Percentiles rank a stretch among this genome's conserved stretches.
Evolutionary conservation across 2,113 vertebrate species (phyloP).

Genomic region (Equus quagga): DNA sequence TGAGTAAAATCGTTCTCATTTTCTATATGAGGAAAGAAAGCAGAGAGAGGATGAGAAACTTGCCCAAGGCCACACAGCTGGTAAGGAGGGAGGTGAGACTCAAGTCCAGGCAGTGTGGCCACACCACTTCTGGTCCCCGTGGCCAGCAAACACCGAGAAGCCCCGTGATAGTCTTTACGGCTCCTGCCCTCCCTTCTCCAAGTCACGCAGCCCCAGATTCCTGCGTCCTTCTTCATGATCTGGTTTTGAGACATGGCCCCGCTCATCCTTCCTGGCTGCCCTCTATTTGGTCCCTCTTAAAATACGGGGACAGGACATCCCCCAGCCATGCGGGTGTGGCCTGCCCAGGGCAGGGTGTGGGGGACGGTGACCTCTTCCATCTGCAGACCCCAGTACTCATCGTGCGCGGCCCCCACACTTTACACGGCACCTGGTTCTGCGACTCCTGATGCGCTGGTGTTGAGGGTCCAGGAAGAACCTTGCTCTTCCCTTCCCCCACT

Average conservation of each 20-base stretch:
- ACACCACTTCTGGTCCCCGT: fast-evolving
- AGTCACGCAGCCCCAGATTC: not conserved
- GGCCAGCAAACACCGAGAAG: no score
- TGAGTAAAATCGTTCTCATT: not conserved
- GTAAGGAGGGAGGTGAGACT: not conserved
- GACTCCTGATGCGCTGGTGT: not conserved
- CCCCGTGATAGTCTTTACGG: fast-evolving
- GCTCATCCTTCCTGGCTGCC: not conserved
- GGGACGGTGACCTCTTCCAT: no score
- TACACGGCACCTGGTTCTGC: fast-evolving
- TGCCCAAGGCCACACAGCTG: not conserved
- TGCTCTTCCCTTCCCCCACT: fast-evolving
- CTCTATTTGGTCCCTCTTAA: not conserved
- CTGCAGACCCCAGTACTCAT: no score
- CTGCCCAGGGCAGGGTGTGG: no score
- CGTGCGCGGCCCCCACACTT: fast-evolving
- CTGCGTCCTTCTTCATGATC: not conserved
- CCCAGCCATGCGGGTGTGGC: no score
- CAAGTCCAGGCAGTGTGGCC: not conserved
- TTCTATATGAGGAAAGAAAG: not conserved
- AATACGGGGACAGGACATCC: no score
- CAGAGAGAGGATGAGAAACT: not conserved
- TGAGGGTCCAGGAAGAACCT: not conserved
- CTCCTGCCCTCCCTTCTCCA: not conserved
- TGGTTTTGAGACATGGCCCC: not conserved